These are phyloP conservation scores for Caligus rogercresseyi DNA, from an alignment of 1,140 invertebrate genomes.

Conservation along the genomic window DNA sequence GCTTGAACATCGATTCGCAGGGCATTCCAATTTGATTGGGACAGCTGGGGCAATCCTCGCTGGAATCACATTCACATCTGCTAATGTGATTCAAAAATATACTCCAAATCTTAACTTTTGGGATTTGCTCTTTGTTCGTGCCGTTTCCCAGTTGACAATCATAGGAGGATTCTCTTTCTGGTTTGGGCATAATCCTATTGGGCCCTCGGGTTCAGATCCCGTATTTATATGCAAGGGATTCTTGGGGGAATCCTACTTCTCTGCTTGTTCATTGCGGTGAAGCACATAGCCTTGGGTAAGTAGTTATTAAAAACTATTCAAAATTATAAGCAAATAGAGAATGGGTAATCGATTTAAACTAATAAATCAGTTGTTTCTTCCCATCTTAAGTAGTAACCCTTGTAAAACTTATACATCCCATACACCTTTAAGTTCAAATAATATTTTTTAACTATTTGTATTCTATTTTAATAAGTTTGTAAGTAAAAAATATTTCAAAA, in stretches of 20 bases:
- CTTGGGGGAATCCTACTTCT: slow-evolving; percentile 5
- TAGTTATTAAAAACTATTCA: not conserved
- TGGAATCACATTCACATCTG: slow-evolving; percentile 3
- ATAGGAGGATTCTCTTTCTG: not conserved
- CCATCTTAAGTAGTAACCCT: too few relatives aligned
- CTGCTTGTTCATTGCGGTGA: slow-evolving; percentile 8
- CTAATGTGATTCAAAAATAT: slow-evolving; percentile 16
- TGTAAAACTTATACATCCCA: too few relatives aligned
- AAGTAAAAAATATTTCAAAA: too few relatives aligned
- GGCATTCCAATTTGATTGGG: not conserved
- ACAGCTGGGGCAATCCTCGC: not conserved
- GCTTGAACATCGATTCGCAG: not conserved
- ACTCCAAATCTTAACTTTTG: slow-evolving; percentile 14
- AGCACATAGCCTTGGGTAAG: slow-evolving; percentile 10
- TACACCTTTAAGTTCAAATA: too few relatives aligned
- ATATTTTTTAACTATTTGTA: too few relatives aligned
- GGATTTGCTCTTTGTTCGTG: slow-evolving; percentile 8
- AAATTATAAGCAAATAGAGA: too few relatives aligned
- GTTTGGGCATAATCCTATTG: not conserved
- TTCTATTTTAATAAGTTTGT: too few relatives aligned
- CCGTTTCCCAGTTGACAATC: slow-evolving; percentile 2
- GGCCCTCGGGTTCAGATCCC: not conserved
- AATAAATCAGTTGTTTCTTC: too few relatives aligned
- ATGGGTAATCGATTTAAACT: too few relatives aligned
- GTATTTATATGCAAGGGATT: slow-evolving; percentile 6